phyloP scores from a whole-genome alignment of 2,113 vertebrate species.

The Eulemur macaco region DNA sequence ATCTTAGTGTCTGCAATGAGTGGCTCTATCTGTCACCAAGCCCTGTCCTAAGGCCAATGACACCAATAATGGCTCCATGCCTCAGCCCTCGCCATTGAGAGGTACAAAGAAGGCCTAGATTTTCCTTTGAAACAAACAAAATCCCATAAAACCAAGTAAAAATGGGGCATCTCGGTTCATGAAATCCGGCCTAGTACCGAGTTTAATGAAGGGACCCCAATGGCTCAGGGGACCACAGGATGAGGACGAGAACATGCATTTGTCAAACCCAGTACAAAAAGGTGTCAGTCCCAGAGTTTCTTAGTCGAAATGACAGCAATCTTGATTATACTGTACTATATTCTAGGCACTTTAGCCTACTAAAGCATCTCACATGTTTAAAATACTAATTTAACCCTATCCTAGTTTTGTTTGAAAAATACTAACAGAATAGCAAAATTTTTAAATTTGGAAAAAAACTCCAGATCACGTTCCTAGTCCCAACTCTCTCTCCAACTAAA shows the following conservation, averaged over 20 bases:
- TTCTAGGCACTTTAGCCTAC: background rate
- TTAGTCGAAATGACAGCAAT: background rate
- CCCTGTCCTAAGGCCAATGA: background rate
- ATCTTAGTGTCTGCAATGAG: background rate
- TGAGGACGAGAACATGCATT: background rate
- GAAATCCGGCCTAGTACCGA: background rate
- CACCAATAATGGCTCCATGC: background rate
- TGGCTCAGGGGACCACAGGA: background rate
- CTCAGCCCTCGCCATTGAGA: background rate
- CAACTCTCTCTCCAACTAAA: slow-evolving; percentile 22
- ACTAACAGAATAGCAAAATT: background rate
- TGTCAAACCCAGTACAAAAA: background rate
- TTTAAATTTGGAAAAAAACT: background rate
- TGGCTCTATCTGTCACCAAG: background rate
- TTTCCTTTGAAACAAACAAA: background rate
- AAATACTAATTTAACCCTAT: background rate
- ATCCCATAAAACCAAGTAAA: background rate
- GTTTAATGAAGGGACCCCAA: background rate
- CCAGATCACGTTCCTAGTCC: background rate
- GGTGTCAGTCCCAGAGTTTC: background rate
- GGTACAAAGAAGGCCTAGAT: background rate
- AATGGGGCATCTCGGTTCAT: background rate
- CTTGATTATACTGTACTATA: background rate
- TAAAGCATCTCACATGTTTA: slow-evolving; percentile 2
- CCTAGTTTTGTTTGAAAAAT: background rate